These are phyloP conservation scores for Sarcoramphus papa DNA, from an alignment of 2,797 vertebrate genomes.

Conservation along the genomic window DNA sequence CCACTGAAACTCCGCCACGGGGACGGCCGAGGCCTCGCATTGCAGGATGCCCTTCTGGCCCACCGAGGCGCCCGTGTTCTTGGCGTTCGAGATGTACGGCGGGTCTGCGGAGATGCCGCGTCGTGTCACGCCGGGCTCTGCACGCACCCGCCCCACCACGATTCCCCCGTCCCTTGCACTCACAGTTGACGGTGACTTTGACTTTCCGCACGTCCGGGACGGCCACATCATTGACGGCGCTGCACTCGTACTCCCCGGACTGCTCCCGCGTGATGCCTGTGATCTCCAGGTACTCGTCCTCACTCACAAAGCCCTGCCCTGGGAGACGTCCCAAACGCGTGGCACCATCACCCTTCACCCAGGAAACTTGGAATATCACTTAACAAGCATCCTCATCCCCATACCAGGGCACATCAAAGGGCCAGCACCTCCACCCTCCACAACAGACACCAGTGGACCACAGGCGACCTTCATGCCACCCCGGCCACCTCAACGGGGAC, in stretches of 20 bases:
- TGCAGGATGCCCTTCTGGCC: slow-evolving; percentile 90
- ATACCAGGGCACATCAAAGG: accelerated
- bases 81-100: slow-evolving; percentile 88
- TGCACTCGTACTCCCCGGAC: slow-evolving; percentile 94
- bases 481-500: accelerated
- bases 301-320: slow-evolving; percentile 85
- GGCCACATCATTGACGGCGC: slow-evolving; percentile 89
- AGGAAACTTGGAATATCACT: accelerated
- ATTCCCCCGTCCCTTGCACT: slow-evolving; percentile 3
- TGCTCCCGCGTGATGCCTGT: slow-evolving; percentile 90
- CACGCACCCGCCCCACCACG: accelerated
- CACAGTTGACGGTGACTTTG: slow-evolving; percentile 94
- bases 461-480: accelerated
- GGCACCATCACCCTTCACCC: background rate
- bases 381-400: background rate
- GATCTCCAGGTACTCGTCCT: slow-evolving; percentile 93
- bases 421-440: background rate
- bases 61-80: slow-evolving; percentile 87
- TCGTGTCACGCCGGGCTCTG: accelerated
- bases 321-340: background rate
- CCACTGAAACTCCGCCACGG: slow-evolving; percentile 92
- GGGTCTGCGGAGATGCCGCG: slow-evolving; percentile 70
- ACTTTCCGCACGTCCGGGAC: slow-evolving; percentile 86
- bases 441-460: no score
- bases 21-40: slow-evolving; percentile 92